phyloP scores from a whole-genome alignment of 2,888 invertebrate genomes.

The Drosophila parthenogenetica region DNA sequence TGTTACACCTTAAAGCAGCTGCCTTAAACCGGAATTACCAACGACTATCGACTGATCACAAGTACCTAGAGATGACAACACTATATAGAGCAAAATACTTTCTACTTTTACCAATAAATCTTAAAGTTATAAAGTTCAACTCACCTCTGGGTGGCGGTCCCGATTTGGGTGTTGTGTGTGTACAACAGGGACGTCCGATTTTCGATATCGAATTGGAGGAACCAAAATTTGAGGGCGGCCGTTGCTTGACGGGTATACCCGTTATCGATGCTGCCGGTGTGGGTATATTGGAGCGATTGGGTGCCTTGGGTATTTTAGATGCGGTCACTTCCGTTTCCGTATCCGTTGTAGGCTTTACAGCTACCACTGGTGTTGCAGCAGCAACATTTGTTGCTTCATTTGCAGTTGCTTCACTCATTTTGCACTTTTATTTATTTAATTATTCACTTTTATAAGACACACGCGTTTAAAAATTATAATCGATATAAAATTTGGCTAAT shows the following conservation, averaged over 20 bases:
- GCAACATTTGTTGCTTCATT: slow-evolving; percentile 36
- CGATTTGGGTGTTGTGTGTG: slow-evolving; percentile 78
- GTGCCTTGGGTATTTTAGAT: slow-evolving; percentile 17
- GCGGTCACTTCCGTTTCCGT: slow-evolving; percentile 26
- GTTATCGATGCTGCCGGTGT: slow-evolving; percentile 75
- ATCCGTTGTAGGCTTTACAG: slow-evolving; percentile 2
- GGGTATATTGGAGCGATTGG: slow-evolving; percentile 66
- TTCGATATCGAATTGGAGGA: slow-evolving; percentile 77
- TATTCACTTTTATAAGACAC: slow-evolving; percentile 48
- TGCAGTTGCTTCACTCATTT: slow-evolving; percentile 73
- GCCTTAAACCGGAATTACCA: slow-evolving; percentile 52
- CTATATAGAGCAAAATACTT: not conserved
- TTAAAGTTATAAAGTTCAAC: slow-evolving; percentile 25
- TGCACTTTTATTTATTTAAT: slow-evolving; percentile 48
- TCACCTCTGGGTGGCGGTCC: slow-evolving; percentile 83
- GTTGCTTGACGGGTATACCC: slow-evolving; percentile 69
- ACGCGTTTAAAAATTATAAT: slow-evolving; percentile 51
- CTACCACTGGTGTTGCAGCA: slow-evolving; percentile 9
- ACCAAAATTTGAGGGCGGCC: slow-evolving; percentile 74
- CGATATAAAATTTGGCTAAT: slow-evolving; percentile 43
- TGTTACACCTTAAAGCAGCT: slow-evolving; percentile 30
- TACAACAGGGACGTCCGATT: slow-evolving; percentile 81
- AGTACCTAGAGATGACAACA: slow-evolving; percentile 10
- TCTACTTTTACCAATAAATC: not conserved
- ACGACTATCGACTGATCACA: slow-evolving; percentile 25